Base-by-base conservation (phyloP, 1,140 invertebrate genomes). In the Bombus waltoni region DNA sequence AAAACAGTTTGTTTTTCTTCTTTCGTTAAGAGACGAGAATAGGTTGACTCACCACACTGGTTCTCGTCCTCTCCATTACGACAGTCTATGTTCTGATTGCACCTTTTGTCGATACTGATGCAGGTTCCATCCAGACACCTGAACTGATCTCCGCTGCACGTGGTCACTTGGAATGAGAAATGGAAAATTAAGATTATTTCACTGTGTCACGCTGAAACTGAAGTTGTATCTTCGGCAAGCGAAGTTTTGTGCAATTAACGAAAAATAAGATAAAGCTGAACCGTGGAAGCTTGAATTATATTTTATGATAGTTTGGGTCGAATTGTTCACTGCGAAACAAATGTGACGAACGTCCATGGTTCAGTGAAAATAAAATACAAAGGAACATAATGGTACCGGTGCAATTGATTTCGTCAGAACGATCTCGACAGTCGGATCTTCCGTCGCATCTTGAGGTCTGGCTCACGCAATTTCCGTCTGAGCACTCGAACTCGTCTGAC, bases 341-440 rank as follows among this genome's bases (percentile, higher is more conserved):
- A 70, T 32, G 25, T 32, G 2, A 25, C 11, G 18, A 53, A 70
- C 8, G 38, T 42, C 62, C 65, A 22, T 13, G 15, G 3, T 40
- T 18, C 68, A 68, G 22, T 25, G n/a, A 9, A 83, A 66, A 76
- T 0, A 10, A 53, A 86, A 72, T 15, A 65, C 81, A 65, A 85
- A 72, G 15, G 32, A 76, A 85, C 38, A 44, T 40, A 76, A 87
- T 47, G 40, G 25, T 93, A 94, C 94, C 96, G 96, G 95, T 97
- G 96, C 97, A 98, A 95, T 97, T 96, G 84, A 95, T 94, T 91
- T 98, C 97, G 93, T 98, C 97, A 28, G 97, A 97, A 94, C 96
- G 96, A 87, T 96, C 95, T 44, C 95, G 94, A 93, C 97, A 97
- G 93, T 98, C 97, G 66, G 85, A 81, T 0, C 94, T 89, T 59